Evolutionary conservation across 2,888 invertebrate species (phyloP).

Genomic region (Thecocarcelia acutangulata): DNA sequence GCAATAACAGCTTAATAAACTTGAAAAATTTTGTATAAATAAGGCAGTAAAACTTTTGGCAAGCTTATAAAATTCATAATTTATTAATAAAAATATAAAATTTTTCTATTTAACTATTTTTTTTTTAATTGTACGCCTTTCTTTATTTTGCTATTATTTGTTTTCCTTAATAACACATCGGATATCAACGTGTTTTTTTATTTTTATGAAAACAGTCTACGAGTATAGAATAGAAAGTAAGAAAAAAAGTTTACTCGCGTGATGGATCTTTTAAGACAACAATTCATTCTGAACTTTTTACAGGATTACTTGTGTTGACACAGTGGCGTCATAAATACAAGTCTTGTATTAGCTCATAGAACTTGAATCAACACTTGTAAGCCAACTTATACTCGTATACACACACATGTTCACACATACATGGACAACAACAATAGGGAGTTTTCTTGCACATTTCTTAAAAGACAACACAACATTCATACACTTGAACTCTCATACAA

Average conservation of each 20-base stretch:
- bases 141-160: too few relatives aligned
- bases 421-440: not conserved
- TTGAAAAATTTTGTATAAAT: too few relatives aligned
- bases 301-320: slow-evolving; percentile 56
- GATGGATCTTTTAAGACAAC: not conserved
- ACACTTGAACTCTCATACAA: not conserved
- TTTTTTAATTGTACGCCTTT: too few relatives aligned
- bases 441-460: slow-evolving; percentile 4
- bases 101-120: too few relatives aligned
- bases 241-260: not conserved
- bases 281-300: slow-evolving; percentile 46
- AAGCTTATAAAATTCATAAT: too few relatives aligned
- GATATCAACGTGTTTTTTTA: too few relatives aligned
- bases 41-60: too few relatives aligned
- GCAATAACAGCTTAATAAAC: too few relatives aligned
- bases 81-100: too few relatives aligned
- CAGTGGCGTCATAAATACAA: slow-evolving; percentile 46
- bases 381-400: not conserved
- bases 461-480: not conserved
- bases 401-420: slow-evolving; percentile 17
- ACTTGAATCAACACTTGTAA: not conserved
- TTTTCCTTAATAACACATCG: too few relatives aligned
- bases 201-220: too few relatives aligned
- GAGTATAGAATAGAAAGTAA: not conserved
- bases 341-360: slow-evolving; percentile 33